Evolutionary conservation across 2,888 invertebrate genomes (phyloP), one percentile per base, ranked within the genome.

Genomic region (Heliconius cydno): DNA sequence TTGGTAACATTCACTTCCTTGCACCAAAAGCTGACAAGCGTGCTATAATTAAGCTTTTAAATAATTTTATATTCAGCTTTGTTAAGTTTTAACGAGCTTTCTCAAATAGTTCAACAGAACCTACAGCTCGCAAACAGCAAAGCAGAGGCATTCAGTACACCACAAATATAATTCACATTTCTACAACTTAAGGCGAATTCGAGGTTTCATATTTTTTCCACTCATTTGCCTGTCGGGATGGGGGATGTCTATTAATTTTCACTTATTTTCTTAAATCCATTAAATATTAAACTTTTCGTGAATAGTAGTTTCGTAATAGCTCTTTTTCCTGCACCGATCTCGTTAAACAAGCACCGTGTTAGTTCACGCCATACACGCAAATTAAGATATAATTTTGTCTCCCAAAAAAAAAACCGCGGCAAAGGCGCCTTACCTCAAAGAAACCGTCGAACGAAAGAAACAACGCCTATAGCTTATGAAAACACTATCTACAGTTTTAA

Each of bases 11-110:
- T 70, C 46, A 70, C 41, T 70, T 70, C 25, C 70, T 46, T 70
- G 41, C 15, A 46, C 25, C 41, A 70, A 25, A 70, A 25, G 19
- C 70, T 70, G 15, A 46, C 41, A 28, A 70, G 25, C 25, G 25
- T 7, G 70, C 70, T 46, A 25, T 46, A 70, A 70, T 46, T 70
- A 70, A 12, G 70, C 41, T 25, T 70, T 70, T 46, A 70, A 70
- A 70, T 70, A 25, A 70, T 46, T 70, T 70, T 25, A 70, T 15
- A 70, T 52, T 19, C 68, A 41, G 41, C 41, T 70, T 70, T 25
- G 68, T 41, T 70, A 70, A 70, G 70, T 70, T 70, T 70, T 70
- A 70, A 70, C 28, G 70, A 70, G 70, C 70, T 41, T 25, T 41
- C 70, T 70, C 70, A 70, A 46, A 70, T 46, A 70, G 25, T 70